Percentiles rank a stretch among this genome's conserved stretches.
phyloP scores from a whole-genome alignment of 2,797 vertebrate genomes.

The Mareca strepera region DNA sequence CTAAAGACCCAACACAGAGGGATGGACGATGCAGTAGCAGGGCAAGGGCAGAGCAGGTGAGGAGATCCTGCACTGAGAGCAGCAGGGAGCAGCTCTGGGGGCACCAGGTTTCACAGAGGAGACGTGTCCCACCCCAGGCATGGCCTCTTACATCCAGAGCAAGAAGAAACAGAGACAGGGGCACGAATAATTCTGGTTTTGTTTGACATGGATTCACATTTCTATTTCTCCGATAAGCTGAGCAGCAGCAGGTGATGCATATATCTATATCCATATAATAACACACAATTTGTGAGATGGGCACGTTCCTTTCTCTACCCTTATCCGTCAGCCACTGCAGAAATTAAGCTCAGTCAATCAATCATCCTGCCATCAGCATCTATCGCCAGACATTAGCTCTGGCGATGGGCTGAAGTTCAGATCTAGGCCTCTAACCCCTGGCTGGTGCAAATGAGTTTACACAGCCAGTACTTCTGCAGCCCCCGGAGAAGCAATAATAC shows the following conservation, averaged over 20 bases:
- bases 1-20: fast-evolving
- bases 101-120: not conserved
- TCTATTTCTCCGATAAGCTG: not conserved
- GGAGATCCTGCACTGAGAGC: fast-evolving
- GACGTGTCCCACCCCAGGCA: too few relatives aligned
- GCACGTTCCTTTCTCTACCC: not conserved
- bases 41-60: not conserved
- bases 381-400: constrained; percentile 8
- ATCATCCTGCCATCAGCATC: constrained; percentile 21
- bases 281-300: not conserved
- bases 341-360: constrained; percentile 43
- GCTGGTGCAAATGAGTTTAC: constrained; percentile 43
- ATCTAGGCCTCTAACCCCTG: not conserved
- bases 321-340: not conserved
- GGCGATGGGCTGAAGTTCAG: not conserved
- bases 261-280: not conserved
- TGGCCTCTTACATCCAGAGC: not conserved
- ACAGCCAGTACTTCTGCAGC: not conserved
- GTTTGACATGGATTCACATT: not conserved
- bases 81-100: not conserved
- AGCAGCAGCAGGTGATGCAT: not conserved
- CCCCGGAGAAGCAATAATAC: constrained; percentile 33
- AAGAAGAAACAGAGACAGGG: not conserved
- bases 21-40: fast-evolving
- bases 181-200: not conserved